Percentiles rank a stretch among this genome's conserved stretches.
phyloP scores from a whole-genome alignment of 2,113 vertebrate genomes.

The Pelobates fuscus region DNA sequence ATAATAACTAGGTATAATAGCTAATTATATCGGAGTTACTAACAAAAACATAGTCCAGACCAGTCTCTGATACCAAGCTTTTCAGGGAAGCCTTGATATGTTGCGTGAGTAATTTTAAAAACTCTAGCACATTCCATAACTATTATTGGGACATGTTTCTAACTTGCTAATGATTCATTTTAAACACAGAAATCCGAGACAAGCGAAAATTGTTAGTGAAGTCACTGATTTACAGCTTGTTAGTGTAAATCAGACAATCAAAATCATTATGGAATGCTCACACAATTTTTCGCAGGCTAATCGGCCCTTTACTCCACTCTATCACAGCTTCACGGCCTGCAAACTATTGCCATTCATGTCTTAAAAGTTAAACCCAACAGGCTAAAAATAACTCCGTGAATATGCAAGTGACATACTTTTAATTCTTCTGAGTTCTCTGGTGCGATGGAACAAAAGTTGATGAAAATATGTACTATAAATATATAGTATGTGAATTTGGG shows the following conservation, averaged over 20 bases:
- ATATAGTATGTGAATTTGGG: not conserved
- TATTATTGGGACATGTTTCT: slow-evolving; percentile 21
- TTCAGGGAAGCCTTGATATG: too few relatives aligned
- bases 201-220: slow-evolving; percentile 1
- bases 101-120: slow-evolving; percentile 7
- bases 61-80: too few relatives aligned
- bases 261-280: slow-evolving; percentile 24
- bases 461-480: slow-evolving; percentile 16
- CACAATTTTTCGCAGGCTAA: slow-evolving; percentile 2
- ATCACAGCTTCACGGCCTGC: too few relatives aligned
- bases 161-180: slow-evolving; percentile 1
- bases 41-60: too few relatives aligned
- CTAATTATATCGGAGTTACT: too few relatives aligned
- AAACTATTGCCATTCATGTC: too few relatives aligned
- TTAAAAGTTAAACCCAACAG: not conserved
- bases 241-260: slow-evolving; percentile 19
- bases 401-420: slow-evolving; percentile 19
- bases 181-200: slow-evolving; percentile 9
- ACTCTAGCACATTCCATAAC: not conserved
- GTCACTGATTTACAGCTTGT: slow-evolving; percentile 26
- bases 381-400: slow-evolving; percentile 19
- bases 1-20: too few relatives aligned
- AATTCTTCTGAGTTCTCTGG: not conserved
- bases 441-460: not conserved
- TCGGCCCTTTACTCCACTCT: too few relatives aligned